Evolutionary conservation across 2,888 invertebrate species (phyloP).

Genomic region (Temnothorax unifasciatus): DNA sequence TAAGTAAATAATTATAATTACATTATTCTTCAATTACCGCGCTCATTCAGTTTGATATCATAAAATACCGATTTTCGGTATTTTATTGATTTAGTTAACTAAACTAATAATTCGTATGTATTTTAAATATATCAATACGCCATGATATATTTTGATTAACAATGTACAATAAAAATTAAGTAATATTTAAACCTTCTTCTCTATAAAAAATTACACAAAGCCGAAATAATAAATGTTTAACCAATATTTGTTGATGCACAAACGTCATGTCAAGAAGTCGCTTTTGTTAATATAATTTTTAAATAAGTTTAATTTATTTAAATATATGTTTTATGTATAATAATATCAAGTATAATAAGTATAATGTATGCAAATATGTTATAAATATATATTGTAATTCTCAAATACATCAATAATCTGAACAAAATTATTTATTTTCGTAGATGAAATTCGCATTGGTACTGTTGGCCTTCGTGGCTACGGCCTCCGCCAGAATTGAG

Average conservation of each 20-base stretch:
- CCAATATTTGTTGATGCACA: background rate
- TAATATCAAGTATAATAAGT: too few species aligned
- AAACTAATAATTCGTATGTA: background rate
- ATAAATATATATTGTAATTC: background rate
- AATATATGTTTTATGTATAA: background rate
- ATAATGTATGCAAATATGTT: too few species aligned
- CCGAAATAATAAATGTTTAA: background rate
- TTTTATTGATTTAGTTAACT: conserved; percentile 2
- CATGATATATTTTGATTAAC: background rate
- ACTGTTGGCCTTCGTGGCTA: conserved; percentile 70
- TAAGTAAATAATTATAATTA: background rate
- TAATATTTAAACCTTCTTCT: conserved; percentile 4
- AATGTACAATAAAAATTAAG: background rate
- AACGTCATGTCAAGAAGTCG: background rate
- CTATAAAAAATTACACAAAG: background rate
- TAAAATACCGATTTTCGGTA: background rate
- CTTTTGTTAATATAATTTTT: background rate
- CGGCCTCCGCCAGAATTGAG: conserved; percentile 50
- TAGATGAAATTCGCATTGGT: conserved; percentile 74
- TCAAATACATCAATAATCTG: background rate
- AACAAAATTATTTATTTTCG: conserved; percentile 14
- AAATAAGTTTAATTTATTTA: background rate
- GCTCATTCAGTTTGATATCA: background rate
- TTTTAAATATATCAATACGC: background rate
- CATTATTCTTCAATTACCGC: background rate